These are phyloP conservation scores for Zaprionus taronus DNA, from an alignment of 1,140 invertebrate species.

Conservation along the genomic window DNA sequence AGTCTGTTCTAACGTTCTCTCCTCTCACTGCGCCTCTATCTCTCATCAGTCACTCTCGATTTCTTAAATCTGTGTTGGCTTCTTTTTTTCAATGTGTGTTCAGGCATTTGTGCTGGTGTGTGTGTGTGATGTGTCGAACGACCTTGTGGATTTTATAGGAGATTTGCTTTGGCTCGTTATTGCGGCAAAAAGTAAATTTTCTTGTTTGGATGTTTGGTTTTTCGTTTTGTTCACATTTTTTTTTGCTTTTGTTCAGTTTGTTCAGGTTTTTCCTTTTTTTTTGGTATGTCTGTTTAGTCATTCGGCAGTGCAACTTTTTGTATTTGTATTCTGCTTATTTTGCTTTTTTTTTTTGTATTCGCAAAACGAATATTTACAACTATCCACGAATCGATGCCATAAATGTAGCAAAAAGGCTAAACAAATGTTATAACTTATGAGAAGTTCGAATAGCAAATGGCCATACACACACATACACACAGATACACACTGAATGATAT, in stretches of 20 bases:
- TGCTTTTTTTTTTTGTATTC: not conserved
- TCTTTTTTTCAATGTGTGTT: not conserved
- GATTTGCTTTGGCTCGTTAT: conserved; percentile 39
- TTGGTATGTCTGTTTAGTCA: conserved; percentile 47
- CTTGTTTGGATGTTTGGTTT: conserved; percentile 32
- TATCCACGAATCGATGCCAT: conserved; percentile 17
- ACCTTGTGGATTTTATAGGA: conserved; percentile 34
- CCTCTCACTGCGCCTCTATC: not conserved
- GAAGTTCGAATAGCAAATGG: not conserved
- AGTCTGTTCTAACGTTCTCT: conserved; percentile 26
- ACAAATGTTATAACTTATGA: not conserved
- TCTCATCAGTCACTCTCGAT: not conserved
- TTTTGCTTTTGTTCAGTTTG: conserved; percentile 11
- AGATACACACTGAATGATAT: not conserved
- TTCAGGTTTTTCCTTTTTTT: conserved; percentile 18
- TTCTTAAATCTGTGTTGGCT: not conserved
- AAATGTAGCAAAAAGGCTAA: conserved; percentile 34
- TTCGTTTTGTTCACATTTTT: conserved; percentile 18
- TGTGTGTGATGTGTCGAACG: conserved; percentile 18
- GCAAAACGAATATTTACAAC: conserved; percentile 37
- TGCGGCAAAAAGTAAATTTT: conserved; percentile 29
- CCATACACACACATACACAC: not conserved
- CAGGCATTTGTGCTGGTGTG: not conserved
- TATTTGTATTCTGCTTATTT: conserved; percentile 22
- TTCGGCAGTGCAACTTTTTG: conserved; percentile 14